These are phyloP conservation scores for Caenorhabditis wallacei DNA, from an alignment of 2,888 invertebrate species.

Conservation along the genomic window DNA sequence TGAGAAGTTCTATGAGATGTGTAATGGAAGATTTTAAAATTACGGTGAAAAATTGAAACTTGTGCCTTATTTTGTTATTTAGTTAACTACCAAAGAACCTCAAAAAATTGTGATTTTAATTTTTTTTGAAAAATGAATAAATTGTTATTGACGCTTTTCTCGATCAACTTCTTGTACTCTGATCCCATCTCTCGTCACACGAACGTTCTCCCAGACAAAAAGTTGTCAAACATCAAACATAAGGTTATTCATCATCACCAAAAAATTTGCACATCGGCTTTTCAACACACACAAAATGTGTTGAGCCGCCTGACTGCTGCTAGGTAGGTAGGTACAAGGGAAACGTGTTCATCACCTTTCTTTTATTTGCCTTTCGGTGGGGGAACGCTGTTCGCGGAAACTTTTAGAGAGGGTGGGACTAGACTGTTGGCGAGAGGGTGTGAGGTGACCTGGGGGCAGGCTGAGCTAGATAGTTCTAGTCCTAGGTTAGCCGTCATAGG, in stretches of 20 bases:
- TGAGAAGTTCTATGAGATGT: constrained; percentile 69
- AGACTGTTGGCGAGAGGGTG: background rate
- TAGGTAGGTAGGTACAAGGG: background rate
- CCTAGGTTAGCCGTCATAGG: too few species aligned
- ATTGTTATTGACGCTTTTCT: too few species aligned
- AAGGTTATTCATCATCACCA: constrained; percentile 7
- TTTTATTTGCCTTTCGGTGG: background rate
- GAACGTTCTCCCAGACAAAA: too few species aligned
- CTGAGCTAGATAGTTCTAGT: too few species aligned
- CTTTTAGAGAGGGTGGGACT: background rate
- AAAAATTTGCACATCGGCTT: constrained; percentile 17
- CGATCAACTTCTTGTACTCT: too few species aligned
- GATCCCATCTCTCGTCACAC: too few species aligned
- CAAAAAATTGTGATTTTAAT: background rate
- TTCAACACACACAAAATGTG: constrained; percentile 3
- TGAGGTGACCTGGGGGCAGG: too few species aligned
- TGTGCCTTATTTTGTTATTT: constrained; percentile 7
- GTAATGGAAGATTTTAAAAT: constrained; percentile 64
- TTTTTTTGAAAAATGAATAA: background rate
- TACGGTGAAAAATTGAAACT: too few species aligned
- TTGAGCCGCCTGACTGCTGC: background rate
- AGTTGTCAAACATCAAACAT: background rate
- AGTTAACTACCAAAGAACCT: background rate
- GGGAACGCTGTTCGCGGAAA: background rate
- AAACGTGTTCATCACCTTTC: constrained; percentile 5